Conservation (phyloP, 2,113 vertebrate species). For the Blennius ocellaris region DNA sequence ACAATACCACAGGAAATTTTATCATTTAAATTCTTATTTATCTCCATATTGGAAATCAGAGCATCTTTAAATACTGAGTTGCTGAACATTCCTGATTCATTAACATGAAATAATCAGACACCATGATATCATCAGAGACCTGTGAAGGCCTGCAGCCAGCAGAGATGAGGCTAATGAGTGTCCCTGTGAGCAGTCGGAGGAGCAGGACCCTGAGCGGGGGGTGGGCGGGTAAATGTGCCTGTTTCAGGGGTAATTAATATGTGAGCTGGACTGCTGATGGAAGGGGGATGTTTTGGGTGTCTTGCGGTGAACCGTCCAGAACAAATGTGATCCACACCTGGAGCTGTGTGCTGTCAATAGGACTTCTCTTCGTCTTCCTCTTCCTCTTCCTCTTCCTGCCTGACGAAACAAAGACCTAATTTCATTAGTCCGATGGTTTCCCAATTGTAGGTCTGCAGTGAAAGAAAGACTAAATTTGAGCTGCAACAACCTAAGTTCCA, state of each 20-base stretch:
- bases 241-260: constrained; percentile 30
- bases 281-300: constrained; percentile 7
- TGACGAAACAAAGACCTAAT: constrained; percentile 1
- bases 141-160: neutral
- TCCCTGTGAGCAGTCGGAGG: constrained; percentile 4
- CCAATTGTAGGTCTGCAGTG: constrained; percentile 3
- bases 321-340: constrained; percentile 16
- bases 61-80: no score
- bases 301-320: neutral
- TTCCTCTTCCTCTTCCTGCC: neutral
- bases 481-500: constrained; percentile 2
- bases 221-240: constrained; percentile 16
- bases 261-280: constrained; percentile 34
- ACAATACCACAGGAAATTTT: no score
- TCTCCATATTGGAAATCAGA: no score
- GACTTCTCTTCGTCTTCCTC: no score
- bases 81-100: no score
- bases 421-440: neutral
- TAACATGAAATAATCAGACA: no score
- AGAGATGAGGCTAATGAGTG: no score
- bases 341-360: neutral
- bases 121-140: neutral
- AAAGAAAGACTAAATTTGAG: constrained; percentile 19
- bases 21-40: no score
- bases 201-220: constrained; percentile 1